Percentiles rank a stretch among this genome's conserved stretches.
phyloP scores from a whole-genome alignment of 2,113 vertebrate species.

The Chloropsis hardwickii region DNA sequence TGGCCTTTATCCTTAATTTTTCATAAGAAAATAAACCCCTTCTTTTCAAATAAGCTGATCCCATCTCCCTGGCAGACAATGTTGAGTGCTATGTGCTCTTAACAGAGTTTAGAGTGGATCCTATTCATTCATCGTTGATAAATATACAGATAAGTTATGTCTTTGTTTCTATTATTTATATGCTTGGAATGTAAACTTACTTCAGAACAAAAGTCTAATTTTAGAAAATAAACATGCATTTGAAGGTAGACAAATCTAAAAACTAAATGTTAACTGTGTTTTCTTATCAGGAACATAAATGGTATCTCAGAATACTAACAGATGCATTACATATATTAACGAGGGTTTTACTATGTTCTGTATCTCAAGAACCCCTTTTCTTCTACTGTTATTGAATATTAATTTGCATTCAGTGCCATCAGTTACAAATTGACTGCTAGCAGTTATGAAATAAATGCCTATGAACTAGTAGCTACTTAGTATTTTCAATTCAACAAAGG shows the following conservation, averaged over 20 bases:
- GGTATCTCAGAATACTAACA: slow-evolving; percentile 4
- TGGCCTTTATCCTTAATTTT: slow-evolving; percentile 8
- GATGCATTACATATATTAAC: slow-evolving; percentile 20
- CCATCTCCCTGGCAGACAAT: background rate
- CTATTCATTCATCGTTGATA: background rate
- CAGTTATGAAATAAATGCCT: slow-evolving; percentile 64
- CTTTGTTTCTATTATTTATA: slow-evolving; percentile 26
- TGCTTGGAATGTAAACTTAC: background rate
- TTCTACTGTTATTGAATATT: slow-evolving; percentile 62
- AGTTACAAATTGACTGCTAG: slow-evolving; percentile 50
- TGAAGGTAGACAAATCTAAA: slow-evolving; percentile 49
- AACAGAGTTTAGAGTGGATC: background rate
- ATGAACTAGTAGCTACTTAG: slow-evolving; percentile 54
- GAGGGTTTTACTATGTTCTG: background rate
- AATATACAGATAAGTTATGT: slow-evolving; percentile 2
- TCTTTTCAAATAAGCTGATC: slow-evolving; percentile 4
- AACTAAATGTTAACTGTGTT: slow-evolving; percentile 39
- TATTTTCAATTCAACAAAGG: slow-evolving; percentile 52
- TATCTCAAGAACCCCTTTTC: slow-evolving; percentile 19
- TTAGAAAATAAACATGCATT: slow-evolving; percentile 65
- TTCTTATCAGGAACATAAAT: slow-evolving; percentile 50
- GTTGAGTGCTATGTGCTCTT: background rate
- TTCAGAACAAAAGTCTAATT: slow-evolving; percentile 43
- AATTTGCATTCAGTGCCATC: slow-evolving; percentile 61
- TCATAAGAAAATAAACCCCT: background rate